A percentile compares a stretch with the other conserved stretches of the same genome.
These are phyloP conservation scores for Drosophila setosimentum DNA, from an alignment of 2,888 invertebrate genomes.

Conservation along the genomic window DNA sequence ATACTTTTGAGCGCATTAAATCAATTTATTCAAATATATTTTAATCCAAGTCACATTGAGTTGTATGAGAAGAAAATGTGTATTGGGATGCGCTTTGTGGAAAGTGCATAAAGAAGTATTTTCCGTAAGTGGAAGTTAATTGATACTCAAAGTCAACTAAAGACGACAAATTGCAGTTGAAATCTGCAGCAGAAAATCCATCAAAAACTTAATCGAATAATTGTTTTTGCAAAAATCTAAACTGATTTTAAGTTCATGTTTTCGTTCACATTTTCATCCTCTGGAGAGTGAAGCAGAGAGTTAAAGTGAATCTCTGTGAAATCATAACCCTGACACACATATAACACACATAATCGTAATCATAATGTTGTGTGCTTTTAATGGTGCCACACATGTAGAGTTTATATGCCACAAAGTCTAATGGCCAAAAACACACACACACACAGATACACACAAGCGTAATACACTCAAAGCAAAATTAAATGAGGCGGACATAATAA, in stretches of 20 bases:
- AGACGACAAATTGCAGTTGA: fast-evolving
- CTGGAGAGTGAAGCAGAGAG: not conserved
- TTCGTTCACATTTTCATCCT: not conserved
- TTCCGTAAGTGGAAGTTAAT: not conserved
- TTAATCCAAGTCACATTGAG: not conserved
- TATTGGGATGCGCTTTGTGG: not conserved
- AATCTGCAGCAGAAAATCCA: not conserved
- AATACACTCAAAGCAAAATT: slow-evolving; percentile 4
- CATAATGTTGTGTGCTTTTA: slow-evolving; percentile 70
- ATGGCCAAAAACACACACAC: slow-evolving; percentile 34
- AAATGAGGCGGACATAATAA: slow-evolving; percentile 76
- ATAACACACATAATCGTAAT: slow-evolving; percentile 63
- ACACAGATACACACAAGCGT: not conserved
- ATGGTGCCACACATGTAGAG: slow-evolving; percentile 61
- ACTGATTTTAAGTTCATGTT: slow-evolving; percentile 28
- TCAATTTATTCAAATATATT: not conserved
- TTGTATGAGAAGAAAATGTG: not conserved
- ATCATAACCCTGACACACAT: slow-evolving; percentile 54
- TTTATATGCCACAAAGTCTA: slow-evolving; percentile 69
- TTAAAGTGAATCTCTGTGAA: slow-evolving; percentile 9
- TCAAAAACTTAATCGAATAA: not conserved
- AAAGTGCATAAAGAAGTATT: not conserved
- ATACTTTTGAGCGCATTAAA: not conserved
- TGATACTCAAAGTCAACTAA: not conserved
- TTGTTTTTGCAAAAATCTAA: slow-evolving; percentile 7